Evolutionary conservation across 2,888 invertebrate genomes (phyloP), one percentile per base, ranked within the genome.

Genomic region (Agyllia agylla): DNA sequence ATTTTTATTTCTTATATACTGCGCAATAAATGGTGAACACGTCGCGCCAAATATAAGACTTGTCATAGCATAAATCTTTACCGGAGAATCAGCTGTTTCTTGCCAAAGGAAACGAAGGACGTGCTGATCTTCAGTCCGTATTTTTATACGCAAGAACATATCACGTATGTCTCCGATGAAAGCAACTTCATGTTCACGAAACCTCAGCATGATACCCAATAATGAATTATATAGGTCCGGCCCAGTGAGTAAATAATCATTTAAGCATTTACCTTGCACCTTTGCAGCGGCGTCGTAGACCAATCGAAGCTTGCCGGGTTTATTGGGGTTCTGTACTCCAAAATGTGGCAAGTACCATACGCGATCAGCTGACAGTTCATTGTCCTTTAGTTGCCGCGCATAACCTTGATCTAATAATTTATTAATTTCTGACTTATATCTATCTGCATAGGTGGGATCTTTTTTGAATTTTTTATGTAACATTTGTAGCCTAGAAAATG

Each of bases 11-110:
- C 86, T 92, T 75, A 27, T 90, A 81, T 89, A 91, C 31, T 92
- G 91, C 8, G 92, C 92, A n/a, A 92, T 91, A 31, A 93, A 93
- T 2, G 90, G 92, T 1, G 92, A 94, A 57, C 89, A 91, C 2
- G 86, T 94, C 1, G 91, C 90, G 0, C 92, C 91, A 80, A 92
- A 92, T 15, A 92, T 77, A 77, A 93, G 85, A 77, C 86, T 73
- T 75, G 80, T 20, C 91, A 93, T 94, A 20, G 20, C 77, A 77
- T 42, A 77, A 13, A 24, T 13, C 9, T 84, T 75, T 31, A 84
- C 31, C 2, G 75, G 57, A 8, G 75, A 42, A 24, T 78, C 24
- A 15, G 5, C 2, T 2, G 27, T 73, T 17, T 73, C 73, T 30
- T 30, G 73, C 73, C 73, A 73, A 30, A 73, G 30, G 73, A 73